phyloP scores from a whole-genome alignment of 2,797 vertebrate genomes.

The Buphagus erythrorhynchus region DNA sequence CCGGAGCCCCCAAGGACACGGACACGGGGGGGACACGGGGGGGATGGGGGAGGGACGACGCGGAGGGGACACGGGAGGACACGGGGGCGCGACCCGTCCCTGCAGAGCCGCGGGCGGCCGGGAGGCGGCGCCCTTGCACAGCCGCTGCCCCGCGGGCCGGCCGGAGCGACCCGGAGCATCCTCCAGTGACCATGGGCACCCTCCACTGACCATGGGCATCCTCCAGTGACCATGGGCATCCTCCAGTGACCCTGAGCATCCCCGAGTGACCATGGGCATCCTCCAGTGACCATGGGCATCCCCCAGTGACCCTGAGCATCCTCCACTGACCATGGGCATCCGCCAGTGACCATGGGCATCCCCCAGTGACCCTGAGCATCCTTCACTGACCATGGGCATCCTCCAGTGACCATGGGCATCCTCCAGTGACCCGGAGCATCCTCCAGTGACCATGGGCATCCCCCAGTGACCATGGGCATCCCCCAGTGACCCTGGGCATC shows the following conservation, averaged over 20 bases:
- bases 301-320: too few relatives aligned
- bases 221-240: background rate
- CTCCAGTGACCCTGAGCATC: too few relatives aligned
- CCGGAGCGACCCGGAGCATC: background rate
- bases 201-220: too few relatives aligned
- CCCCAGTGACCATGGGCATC: rapidly evolving
- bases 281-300: too few relatives aligned
- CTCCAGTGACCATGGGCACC: too few relatives aligned
- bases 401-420: rapidly evolving
- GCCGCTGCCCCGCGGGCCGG: background rate
- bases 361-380: rapidly evolving
- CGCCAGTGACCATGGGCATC: too few relatives aligned
- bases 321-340: too few relatives aligned
- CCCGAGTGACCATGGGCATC: too few relatives aligned
- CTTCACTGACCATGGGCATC: background rate
- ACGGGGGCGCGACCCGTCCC: background rate
- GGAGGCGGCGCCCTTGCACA: background rate
- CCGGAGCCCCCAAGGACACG: background rate
- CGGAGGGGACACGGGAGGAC: background rate
- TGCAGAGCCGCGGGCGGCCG: background rate
- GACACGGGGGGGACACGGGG: background rate
- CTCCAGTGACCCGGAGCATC: rapidly evolving
- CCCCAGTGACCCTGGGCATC: rapidly evolving
- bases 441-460: rapidly evolving
- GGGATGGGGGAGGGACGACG: too few relatives aligned